Base-by-base conservation (phyloP, 2,888 invertebrate genomes). In the Stenodera caucasica region DNA sequence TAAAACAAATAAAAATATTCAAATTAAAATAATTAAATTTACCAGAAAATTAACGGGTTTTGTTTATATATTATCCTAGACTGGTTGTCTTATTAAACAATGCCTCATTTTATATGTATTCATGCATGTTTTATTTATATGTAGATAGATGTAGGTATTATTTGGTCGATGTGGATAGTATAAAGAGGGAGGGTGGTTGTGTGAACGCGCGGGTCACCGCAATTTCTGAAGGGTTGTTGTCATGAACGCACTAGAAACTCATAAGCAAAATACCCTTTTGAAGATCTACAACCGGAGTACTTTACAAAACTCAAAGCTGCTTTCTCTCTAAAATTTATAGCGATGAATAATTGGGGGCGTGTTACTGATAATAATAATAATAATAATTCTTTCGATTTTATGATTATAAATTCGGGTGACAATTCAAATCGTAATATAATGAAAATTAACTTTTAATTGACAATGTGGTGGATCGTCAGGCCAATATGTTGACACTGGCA, bases 81-180 rank as follows among this genome's bases (percentile, higher is more conserved):
- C 7, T 32, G 11, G 7, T 32, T 32, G 32, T 32, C 11, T 32
- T 32, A 67, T 72, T 77, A 72, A 77, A 78, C 77, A 78, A 78
- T 77, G 75, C 72, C 70, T 70, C 70, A 64, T 68, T 63, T 73
- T 74, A 73, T 76, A 74, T 74, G 72, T 74, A 76, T 72, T 75
- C 75, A 75, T 78, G 69, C 75, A 78, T 76, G 71, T 78, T 78
- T 77, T 75, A 78, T 75, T 70, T 74, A 73, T 69, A 77, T 77
- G 77, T 76, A 78, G 77, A 78, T 78, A 77, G 77, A 75, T 71
- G 74, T 73, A 77, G 78, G 71, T 78, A 77, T 78, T 78, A 78
- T 78, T 76, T 11, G 74, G 72, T 65, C 65, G 74, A 74, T 75
- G 75, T 76, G n/a, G n/a, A n/a, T n/a, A n/a, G n/a, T n/a, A n/a